phyloP scores from a whole-genome alignment of 64 coral and sea anemone genomes.

The Cladopsammia gracilis region DNA sequence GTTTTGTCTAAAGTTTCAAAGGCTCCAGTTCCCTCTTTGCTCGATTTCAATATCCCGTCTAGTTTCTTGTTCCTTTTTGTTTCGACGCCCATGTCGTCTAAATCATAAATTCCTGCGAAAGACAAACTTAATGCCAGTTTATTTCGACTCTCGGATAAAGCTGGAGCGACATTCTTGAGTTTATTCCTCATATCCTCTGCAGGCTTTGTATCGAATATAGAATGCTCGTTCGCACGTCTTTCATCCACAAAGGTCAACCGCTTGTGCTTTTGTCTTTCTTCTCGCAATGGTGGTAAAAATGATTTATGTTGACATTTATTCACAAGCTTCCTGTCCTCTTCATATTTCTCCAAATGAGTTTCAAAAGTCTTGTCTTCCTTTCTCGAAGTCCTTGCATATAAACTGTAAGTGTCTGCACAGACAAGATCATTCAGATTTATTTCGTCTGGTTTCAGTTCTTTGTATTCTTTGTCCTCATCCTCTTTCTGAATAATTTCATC shows the following conservation, averaged over 20 bases:
- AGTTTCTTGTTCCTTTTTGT: background rate
- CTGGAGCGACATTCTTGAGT: background rate
- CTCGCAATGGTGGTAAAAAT: constrained; percentile 10
- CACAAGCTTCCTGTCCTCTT: background rate
- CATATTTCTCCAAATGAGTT: background rate
- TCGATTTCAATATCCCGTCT: background rate
- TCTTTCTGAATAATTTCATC: background rate
- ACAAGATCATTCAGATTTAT: background rate
- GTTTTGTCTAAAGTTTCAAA: background rate
- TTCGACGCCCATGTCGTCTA: constrained; percentile 3
- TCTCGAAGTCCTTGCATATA: constrained; percentile 24
- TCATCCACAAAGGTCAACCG: background rate
- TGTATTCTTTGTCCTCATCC: background rate
- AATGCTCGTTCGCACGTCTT: background rate
- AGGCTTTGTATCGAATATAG: background rate
- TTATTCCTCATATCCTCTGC: background rate
- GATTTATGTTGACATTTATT: background rate
- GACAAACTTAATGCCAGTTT: constrained; percentile 29
- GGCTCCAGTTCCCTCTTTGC: background rate
- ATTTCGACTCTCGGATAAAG: background rate
- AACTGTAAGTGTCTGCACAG: constrained; percentile 13
- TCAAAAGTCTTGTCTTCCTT: background rate
- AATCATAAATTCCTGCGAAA: constrained; percentile 37
- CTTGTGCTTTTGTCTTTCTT: background rate
- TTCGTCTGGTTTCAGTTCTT: too few relatives aligned